Evolutionary conservation across 2,888 invertebrate genomes (phyloP).

Genomic region (Euclidia mi): DNA sequence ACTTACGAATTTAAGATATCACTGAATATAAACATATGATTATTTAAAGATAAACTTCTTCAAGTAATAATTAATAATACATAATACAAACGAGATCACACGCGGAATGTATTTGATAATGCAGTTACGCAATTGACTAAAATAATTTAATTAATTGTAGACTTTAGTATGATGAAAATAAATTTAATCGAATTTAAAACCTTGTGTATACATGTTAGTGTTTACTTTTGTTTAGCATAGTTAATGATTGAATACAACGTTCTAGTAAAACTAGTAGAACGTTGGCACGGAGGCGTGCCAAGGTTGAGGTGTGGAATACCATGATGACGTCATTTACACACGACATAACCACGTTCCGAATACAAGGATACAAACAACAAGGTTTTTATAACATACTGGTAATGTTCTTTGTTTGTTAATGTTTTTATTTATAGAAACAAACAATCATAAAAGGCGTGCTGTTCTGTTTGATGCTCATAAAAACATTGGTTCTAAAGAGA

Average conservation of each 20-base stretch:
- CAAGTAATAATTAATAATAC: neutral
- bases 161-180: too few relatives aligned
- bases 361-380: constrained; percentile 27
- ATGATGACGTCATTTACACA: constrained; percentile 26
- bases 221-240: neutral
- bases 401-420: constrained; percentile 16
- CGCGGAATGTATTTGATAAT: constrained; percentile 1
- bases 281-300: constrained; percentile 44
- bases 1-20: too few relatives aligned
- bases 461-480: too few relatives aligned
- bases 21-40: neutral
- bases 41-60: neutral
- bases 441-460: neutral
- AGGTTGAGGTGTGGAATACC: constrained; percentile 21
- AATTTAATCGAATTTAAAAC: neutral
- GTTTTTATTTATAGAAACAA: constrained; percentile 7
- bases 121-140: constrained; percentile 6
- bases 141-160: too few relatives aligned
- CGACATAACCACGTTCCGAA: constrained; percentile 19
- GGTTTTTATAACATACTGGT: constrained; percentile 5
- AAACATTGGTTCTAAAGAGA: too few relatives aligned
- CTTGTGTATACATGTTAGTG: neutral
- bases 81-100: neutral
- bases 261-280: constrained; percentile 13
- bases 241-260: neutral